phyloP scores from a whole-genome alignment of 2,888 invertebrate species.

The Ommatoiulus sabulosus region DNA sequence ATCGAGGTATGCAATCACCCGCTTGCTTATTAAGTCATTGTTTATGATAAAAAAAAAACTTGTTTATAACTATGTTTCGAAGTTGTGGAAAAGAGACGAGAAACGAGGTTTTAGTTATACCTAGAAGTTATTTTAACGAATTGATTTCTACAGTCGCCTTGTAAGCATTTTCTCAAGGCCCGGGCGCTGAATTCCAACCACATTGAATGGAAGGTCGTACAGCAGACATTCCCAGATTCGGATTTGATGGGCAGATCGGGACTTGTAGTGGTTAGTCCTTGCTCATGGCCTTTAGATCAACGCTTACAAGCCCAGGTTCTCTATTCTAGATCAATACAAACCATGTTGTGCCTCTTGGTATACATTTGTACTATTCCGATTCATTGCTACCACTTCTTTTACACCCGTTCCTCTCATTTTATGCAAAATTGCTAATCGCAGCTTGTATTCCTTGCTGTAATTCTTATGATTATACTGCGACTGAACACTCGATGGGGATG shows the following conservation, averaged over 20 bases:
- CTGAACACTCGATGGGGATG: neutral
- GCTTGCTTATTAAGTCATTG: conserved; percentile 15
- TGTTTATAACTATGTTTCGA: neutral
- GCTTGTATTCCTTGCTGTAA: conserved; percentile 1
- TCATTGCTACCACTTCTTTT: conserved; percentile 28
- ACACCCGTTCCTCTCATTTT: conserved; percentile 11
- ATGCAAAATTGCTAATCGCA: conserved; percentile 7
- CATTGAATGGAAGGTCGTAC: neutral
- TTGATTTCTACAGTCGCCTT: conserved; percentile 8
- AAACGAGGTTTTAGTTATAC: neutral
- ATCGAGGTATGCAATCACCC: conserved; percentile 25
- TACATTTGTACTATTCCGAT: conserved; percentile 18
- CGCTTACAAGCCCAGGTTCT: conserved; percentile 28
- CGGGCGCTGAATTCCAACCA: neutral
- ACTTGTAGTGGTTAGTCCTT: neutral
- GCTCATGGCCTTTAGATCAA: conserved; percentile 14
- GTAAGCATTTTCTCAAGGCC: conserved; percentile 28
- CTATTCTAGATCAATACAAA: conserved; percentile 34
- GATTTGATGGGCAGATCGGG: neutral
- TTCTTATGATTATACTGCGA: neutral
- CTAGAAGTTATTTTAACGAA: neutral
- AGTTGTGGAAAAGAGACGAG: neutral
- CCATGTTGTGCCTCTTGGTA: conserved; percentile 34
- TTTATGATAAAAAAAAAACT: neutral
- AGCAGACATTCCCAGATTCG: neutral